Evolutionary conservation across 1,140 invertebrate species (phyloP), one percentile per base, ranked within the genome.

Genomic region (Mamestra configurata): DNA sequence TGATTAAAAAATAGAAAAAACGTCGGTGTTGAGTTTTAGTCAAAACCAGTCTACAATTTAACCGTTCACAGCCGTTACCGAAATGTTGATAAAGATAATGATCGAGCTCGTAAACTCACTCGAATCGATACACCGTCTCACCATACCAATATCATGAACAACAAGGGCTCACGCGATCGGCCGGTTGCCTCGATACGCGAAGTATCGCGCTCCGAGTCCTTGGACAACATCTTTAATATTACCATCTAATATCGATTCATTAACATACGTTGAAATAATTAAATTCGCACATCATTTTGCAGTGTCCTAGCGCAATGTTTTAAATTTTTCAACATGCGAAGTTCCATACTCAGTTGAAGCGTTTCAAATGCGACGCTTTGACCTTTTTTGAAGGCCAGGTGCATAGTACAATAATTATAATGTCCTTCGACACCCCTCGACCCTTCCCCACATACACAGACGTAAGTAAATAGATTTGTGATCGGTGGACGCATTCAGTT

Each of bases 101-200:
- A 84, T 83, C 85, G 79, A 80, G 71, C 79, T 84, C 81, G 82
- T 87, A 85, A 85, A 85, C 80, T 83, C 73, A 83, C 79, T 83
- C 59, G 66, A 86, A 82, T 88, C 86, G 82, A 86, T 82, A 75
- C 68, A 79, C 61, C 72, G 82, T 57, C 82, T 87, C 80, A 81
- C 78, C 77, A 82, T 79, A 59, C 75, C 81, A 80, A 79, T 82
- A 85, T 84, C 77, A 59, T 73, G 76, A 82, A 83, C 71, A 79
- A 79, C 43, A 71, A 79, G 73, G 72, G 73, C 64, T 81, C 84
- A 87, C 86, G 86, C 86, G 79, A 87, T 73, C 61, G 59, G 27
- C 24, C 27, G 43, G 72, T 76, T 77, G 79, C 64, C 68, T 46
- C 70, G 75, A 80, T 68, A 66, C 79, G 72, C 55, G 53, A 35